Evolutionary conservation across 2,888 invertebrate genomes (phyloP).

Genomic region (Nymphalis polychloros): DNA sequence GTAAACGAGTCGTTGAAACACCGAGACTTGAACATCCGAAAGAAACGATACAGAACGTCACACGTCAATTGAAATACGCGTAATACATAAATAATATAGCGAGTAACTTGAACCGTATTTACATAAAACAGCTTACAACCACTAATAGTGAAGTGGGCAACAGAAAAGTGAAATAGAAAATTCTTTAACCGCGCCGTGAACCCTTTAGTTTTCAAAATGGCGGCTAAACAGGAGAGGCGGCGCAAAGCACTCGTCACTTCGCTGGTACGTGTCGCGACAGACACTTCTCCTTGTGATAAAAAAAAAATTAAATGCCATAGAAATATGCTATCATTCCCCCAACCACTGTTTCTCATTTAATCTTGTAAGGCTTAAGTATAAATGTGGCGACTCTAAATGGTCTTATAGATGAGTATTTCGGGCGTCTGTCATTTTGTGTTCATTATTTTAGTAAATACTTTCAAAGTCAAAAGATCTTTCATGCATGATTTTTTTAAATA

Average conservation of each 20-base stretch:
- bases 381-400: background rate
- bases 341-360: slow-evolving; percentile 25
- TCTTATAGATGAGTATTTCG: background rate
- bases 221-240: slow-evolving; percentile 53
- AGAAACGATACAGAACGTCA: background rate
- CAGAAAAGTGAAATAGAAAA: slow-evolving; percentile 50
- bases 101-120: slow-evolving; percentile 27
- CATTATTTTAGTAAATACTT: slow-evolving; percentile 1
- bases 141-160: slow-evolving; percentile 47
- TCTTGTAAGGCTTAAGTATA: slow-evolving; percentile 3
- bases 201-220: slow-evolving; percentile 62
- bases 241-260: slow-evolving; percentile 51
- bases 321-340: slow-evolving; percentile 27
- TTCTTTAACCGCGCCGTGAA: slow-evolving; percentile 50
- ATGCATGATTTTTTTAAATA: too few species aligned
- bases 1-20: too few species aligned
- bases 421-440: background rate
- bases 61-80: slow-evolving; percentile 16
- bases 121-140: slow-evolving; percentile 38
- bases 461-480: too few species aligned
- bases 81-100: slow-evolving; percentile 18
- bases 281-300: slow-evolving; percentile 49
- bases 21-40: too few species aligned
- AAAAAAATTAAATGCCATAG: slow-evolving; percentile 40
- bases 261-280: slow-evolving; percentile 55